These are phyloP conservation scores for Pandemis heparana DNA, from an alignment of 2,888 invertebrate genomes.

Conservation along the genomic window DNA sequence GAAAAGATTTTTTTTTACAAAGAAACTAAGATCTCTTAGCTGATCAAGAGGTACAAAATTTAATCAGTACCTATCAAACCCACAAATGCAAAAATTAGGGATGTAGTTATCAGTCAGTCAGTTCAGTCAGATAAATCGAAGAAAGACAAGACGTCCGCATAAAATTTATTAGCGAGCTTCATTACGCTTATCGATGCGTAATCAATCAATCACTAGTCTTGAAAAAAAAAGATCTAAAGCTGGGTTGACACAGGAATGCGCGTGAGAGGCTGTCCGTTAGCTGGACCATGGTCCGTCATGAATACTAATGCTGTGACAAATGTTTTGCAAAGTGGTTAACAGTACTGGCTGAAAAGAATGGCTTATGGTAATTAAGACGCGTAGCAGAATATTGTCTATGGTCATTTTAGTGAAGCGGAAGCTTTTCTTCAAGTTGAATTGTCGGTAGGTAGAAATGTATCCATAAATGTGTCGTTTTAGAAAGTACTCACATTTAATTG, in stretches of 20 bases:
- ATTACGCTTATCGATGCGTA: neutral
- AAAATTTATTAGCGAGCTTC: neutral
- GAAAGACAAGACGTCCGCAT: neutral
- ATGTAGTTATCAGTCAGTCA: no score
- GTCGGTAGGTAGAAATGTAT: neutral
- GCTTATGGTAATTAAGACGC: constrained; percentile 29
- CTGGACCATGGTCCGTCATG: constrained; percentile 29
- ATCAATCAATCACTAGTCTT: neutral
- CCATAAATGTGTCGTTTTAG: neutral
- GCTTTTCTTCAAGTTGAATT: neutral
- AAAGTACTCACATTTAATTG: neutral
- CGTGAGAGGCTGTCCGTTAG: constrained; percentile 28
- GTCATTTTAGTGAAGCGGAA: neutral
- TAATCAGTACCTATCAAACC: no score
- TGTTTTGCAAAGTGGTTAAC: constrained; percentile 27
- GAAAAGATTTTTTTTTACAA: no score
- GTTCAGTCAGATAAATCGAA: neutral
- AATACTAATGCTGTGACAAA: constrained; percentile 36
- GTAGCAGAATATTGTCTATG: constrained; percentile 17
- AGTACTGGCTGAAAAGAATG: constrained; percentile 30
- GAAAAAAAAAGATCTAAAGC: constrained; percentile 9
- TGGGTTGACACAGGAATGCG: constrained; percentile 23
- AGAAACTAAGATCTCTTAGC: no score
- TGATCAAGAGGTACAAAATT: no score
- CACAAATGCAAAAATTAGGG: no score